Evolutionary conservation across 2,113 vertebrate species (phyloP).

Genomic region (Bufo bufo): DNA sequence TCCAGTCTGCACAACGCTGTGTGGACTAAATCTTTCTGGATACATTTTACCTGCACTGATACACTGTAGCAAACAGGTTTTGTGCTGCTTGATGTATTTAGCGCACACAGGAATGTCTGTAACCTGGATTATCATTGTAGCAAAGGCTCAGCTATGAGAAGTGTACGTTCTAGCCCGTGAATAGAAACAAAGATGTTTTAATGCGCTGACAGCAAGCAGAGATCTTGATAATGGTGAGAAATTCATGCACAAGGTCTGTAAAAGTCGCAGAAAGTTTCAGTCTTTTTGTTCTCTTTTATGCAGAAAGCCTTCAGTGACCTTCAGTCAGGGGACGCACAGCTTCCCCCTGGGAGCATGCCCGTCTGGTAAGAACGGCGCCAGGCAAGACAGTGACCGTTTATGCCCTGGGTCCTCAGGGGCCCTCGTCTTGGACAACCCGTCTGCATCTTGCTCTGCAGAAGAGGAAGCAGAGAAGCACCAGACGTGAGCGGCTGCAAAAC

Average conservation of each 20-base stretch:
- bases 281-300: conserved; percentile 52
- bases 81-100: too few relatives aligned
- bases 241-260: background rate
- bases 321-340: conserved; percentile 81
- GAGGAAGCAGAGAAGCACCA: background rate
- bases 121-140: too few relatives aligned
- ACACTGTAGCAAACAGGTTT: background rate
- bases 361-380: conserved; percentile 80
- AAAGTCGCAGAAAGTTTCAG: background rate
- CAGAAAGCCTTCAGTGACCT: conserved; percentile 90
- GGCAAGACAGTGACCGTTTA: conserved; percentile 46
- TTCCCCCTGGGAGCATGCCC: conserved; percentile 83
- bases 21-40: too few relatives aligned
- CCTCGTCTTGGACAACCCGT: background rate
- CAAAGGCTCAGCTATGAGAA: too few relatives aligned
- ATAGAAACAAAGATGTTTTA: background rate
- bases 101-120: too few relatives aligned
- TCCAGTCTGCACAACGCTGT: too few relatives aligned
- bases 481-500: background rate
- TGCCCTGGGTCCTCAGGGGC: conserved; percentile 54
- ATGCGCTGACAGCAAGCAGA: background rate
- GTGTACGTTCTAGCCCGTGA: background rate
- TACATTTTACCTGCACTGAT: background rate
- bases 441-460: rapidly evolving
- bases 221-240: background rate